Percentiles rank a stretch among this genome's conserved stretches.
Evolutionary conservation across 2,888 invertebrate species (phyloP).

Genomic region (Malacosoma neustria): DNA sequence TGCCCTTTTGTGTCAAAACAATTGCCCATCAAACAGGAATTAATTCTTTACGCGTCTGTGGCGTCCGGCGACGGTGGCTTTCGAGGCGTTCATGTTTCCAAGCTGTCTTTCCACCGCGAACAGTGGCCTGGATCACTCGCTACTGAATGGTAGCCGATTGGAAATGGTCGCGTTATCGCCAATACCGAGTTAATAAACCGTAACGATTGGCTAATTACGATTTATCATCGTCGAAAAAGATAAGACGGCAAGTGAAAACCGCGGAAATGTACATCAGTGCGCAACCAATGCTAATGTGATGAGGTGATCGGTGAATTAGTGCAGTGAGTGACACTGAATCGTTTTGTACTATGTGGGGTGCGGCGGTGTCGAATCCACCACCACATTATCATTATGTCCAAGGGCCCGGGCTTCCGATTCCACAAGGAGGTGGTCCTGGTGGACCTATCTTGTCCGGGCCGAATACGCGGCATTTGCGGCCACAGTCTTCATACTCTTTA

Average conservation of each 20-base stretch:
- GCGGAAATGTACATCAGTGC: constrained; percentile 49
- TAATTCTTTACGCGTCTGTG: constrained; percentile 65
- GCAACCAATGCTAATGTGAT: constrained; percentile 40
- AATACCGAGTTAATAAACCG: constrained; percentile 36
- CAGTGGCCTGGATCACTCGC: constrained; percentile 58
- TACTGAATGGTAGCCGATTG: constrained; percentile 41
- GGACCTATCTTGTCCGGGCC: constrained; percentile 56
- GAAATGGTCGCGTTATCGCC: constrained; percentile 44
- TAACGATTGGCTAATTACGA: constrained; percentile 49
- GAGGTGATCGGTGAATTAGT: constrained; percentile 45
- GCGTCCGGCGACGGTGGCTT: constrained; percentile 68
- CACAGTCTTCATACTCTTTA: constrained; percentile 69
- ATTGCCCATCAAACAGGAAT: constrained; percentile 61
- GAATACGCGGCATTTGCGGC: constrained; percentile 47
- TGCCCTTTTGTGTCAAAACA: constrained; percentile 51
- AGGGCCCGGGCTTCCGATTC: constrained; percentile 39
- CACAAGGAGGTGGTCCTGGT: constrained; percentile 48
- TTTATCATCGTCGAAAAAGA: constrained; percentile 37
- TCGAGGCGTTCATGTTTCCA: constrained; percentile 57
- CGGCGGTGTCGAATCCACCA: constrained; percentile 61
- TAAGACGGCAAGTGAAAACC: constrained; percentile 40
- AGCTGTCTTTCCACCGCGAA: constrained; percentile 60
- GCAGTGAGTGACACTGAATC: constrained; percentile 35
- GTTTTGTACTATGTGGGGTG: constrained; percentile 60
- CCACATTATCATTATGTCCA: constrained; percentile 63